Evolutionary conservation across 2,113 vertebrate species (phyloP).

Genomic region (Ceyx margarethae): DNA sequence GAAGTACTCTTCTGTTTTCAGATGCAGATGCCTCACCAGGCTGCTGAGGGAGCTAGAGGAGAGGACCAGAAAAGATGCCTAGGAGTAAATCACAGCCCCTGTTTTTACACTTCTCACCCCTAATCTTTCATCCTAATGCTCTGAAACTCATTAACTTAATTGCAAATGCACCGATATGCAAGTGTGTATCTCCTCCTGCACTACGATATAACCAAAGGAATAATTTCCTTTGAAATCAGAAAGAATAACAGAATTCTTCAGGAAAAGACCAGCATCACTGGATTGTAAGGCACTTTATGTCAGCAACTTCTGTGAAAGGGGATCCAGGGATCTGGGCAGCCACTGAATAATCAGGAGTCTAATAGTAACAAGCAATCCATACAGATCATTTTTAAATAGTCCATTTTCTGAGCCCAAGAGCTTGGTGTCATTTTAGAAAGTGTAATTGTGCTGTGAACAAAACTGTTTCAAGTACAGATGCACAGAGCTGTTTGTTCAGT

Average conservation of each 20-base stretch:
- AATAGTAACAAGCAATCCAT: background rate
- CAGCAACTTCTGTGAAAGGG: background rate
- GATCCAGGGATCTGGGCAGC: background rate
- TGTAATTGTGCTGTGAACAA: background rate
- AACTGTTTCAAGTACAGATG: background rate
- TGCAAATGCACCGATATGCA: background rate
- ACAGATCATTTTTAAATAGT: background rate
- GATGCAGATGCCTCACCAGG: background rate
- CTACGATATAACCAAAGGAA: background rate
- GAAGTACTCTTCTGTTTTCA: background rate
- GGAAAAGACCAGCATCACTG: background rate
- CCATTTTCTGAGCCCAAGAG: background rate
- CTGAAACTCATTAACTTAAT: background rate
- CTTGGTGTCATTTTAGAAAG: background rate
- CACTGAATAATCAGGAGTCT: background rate
- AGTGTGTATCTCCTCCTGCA: background rate
- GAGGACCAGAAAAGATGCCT: background rate
- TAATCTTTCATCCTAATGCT: background rate
- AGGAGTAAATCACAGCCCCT: background rate
- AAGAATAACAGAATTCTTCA: background rate
- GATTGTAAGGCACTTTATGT: background rate
- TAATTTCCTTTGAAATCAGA: background rate
- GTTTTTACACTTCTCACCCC: background rate
- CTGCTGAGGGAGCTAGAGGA: slow-evolving; percentile 5
- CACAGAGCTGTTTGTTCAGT: slow-evolving; percentile 35